phyloP scores from a whole-genome alignment of 30 jellyfish, hydroid and myxozoan species.

The Hydractinia symbiolongicarpus region DNA sequence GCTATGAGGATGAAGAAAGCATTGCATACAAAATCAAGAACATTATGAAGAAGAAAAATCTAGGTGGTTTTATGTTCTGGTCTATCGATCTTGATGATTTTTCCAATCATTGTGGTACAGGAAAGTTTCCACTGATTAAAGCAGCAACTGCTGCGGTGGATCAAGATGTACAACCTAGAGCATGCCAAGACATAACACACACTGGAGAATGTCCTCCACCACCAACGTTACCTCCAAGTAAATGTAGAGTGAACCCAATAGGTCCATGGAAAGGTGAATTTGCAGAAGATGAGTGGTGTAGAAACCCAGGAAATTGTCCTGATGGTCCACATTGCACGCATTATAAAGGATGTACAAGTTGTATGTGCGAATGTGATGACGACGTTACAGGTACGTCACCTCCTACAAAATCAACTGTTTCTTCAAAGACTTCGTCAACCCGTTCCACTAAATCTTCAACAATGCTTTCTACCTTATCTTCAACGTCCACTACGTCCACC shows the following conservation, averaged over 20 bases:
- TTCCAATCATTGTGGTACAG: conserved; percentile 14
- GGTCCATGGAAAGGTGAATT: conserved; percentile 13
- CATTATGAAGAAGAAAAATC: conserved; percentile 12
- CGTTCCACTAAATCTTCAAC: no score
- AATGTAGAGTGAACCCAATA: background rate
- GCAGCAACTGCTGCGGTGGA: conserved; percentile 30
- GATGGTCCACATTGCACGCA: background rate
- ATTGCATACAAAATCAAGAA: conserved; percentile 13
- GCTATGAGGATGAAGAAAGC: conserved; percentile 48
- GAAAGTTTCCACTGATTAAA: conserved; percentile 28
- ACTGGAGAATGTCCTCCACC: background rate
- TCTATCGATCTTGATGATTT: conserved; percentile 39
- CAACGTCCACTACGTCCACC: no score
- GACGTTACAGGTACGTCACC: background rate
- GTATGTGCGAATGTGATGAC: conserved; percentile 5
- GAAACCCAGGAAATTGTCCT: conserved; percentile 14
- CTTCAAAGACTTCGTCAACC: no score
- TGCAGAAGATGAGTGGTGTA: conserved; percentile 14
- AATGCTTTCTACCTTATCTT: no score
- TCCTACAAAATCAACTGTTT: background rate
- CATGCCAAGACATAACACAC: background rate
- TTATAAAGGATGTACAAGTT: conserved; percentile 2
- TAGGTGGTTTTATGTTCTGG: conserved; percentile 45
- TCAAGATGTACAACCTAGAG: background rate
- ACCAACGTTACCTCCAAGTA: conserved; percentile 18